Percentiles rank a stretch among this genome's conserved stretches.
Evolutionary conservation across 64 coral and sea anemone genomes (phyloP).

Genomic region (Pachyseris speciosa): DNA sequence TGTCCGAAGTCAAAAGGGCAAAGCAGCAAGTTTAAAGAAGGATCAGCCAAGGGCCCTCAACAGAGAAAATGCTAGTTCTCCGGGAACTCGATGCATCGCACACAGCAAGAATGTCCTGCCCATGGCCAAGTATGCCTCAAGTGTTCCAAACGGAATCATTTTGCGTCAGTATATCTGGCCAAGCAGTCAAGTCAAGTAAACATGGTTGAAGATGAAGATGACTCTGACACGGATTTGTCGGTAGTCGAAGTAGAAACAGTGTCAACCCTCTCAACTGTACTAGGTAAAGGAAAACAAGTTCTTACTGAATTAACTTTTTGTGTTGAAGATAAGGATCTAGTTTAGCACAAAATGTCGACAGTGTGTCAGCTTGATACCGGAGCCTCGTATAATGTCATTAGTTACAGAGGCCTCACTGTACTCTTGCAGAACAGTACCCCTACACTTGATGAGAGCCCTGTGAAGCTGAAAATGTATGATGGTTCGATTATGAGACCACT

Average conservation of each 20-base stretch:
- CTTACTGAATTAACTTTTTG: conserved; percentile 48
- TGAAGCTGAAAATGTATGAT: conserved; percentile 46
- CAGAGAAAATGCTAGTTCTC: not conserved
- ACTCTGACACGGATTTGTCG: conserved; percentile 4
- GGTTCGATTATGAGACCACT: conserved; percentile 2
- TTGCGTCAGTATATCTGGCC: not conserved
- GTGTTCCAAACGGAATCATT: conserved; percentile 29
- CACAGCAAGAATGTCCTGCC: not conserved
- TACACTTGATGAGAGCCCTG: conserved; percentile 22
- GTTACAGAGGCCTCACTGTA: conserved; percentile 29
- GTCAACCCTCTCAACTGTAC: too few species aligned
- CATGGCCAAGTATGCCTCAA: conserved; percentile 4
- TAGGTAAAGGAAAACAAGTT: too few species aligned
- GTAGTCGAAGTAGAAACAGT: not conserved
- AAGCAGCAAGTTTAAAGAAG: not conserved
- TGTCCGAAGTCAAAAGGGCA: not conserved
- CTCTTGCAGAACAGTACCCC: conserved; percentile 43
- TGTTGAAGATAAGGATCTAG: not conserved
- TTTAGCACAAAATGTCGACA: not conserved
- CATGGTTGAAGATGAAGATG: not conserved
- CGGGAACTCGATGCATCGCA: not conserved
- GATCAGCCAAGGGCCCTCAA: too few species aligned
- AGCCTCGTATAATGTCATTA: conserved; percentile 18
- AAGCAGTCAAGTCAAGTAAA: conserved; percentile 4
- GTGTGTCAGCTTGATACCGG: conserved; percentile 18